Evolutionary conservation across 2,888 invertebrate genomes (phyloP), one percentile per base, ranked within the genome.

Genomic region (Drosophila testacea): DNA sequence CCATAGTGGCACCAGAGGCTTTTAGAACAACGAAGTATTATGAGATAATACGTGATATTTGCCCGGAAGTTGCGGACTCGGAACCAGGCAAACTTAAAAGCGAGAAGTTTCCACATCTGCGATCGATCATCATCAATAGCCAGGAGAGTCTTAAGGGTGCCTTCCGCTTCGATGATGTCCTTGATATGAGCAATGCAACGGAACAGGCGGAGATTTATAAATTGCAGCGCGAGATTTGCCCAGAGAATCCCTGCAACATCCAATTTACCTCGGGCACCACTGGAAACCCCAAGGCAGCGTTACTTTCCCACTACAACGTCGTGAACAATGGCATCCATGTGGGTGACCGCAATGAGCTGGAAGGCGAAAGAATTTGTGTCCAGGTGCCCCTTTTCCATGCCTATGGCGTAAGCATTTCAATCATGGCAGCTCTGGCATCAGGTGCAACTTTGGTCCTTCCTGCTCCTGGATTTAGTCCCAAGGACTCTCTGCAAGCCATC

Each of bases 251-350:
- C 0, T 95, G 94, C 80, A 96, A 96, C 90, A 95, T 98, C 77
- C 95, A 97, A 90, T 97, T 97, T 89, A 97, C 97, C 1, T 97
- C 97, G 1, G 97, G 96, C 16, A 96, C 96, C 0, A 97, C 97
- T 0, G 94, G 94, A 1, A 87, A 92, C 41, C 96, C 97, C 0
- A 98, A 98, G 92, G 97, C 96, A 2, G 94, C 95, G 0, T 90
- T 95, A 0, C 83, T 96, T 0, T 94, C 95, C 2, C 97, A 98
- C 89, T 94, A 95, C 85, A 94, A 94, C 69, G 93, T 96, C 16
- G 93, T 96, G 3, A 98, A 98, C 91, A 97, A 97, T 91, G 94
- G 95, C 6, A 94, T 94, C 83, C 94, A 94, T 81, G 93, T 95
- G 60, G 96, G 95, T 0, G 92, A 89, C 36, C 92, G 95, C 67